Base-by-base conservation (phyloP, 2,888 invertebrate genomes). In the Pteria penguin region DNA sequence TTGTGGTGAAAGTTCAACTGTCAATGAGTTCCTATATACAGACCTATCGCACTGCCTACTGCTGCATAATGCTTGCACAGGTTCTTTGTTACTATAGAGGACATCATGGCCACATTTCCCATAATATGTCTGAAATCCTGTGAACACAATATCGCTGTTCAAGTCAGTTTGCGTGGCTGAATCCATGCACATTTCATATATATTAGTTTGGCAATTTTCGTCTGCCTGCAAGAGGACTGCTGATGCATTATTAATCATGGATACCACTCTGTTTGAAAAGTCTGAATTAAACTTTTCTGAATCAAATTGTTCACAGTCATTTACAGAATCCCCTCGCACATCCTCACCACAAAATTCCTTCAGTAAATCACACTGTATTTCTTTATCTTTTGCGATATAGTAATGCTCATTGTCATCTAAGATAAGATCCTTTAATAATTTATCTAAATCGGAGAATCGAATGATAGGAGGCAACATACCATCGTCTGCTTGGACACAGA, bases 311-410 rank as follows among this genome's bases (percentile, higher is more conserved):
- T n/a, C n/a, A n/a, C n/a, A n/a, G n/a, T n/a, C n/a, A n/a, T n/a
- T n/a, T n/a, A n/a, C n/a, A n/a, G n/a, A n/a, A n/a, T n/a, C n/a
- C n/a, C n/a, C n/a, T n/a, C n/a, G n/a, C n/a, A n/a, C n/a, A 18
- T 45, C 45, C 18, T 45, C 45, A 18, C 45, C 45, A 45, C 4
- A 29, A 22, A 8, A n/a, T 29, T 45, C 14, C 22, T 36, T 36
- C 14, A 72, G 27, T 58, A 18, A 2, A 24, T 82, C 77, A 75
- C 83, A 87, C 58, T 87, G 86, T 22, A 80, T 78, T n/a, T 60
- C 72, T 62, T 69, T 74, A 54, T 87, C 85, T 61, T 81, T 75
- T 22, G 82, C 83, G 5, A 84, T 26, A 54, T 81, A 85, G 57
- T 82, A 81, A 5, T 76, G 31, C 52, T 72, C 72, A 32, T 76